Evolutionary conservation across 2,797 vertebrate genomes (phyloP), one percentile per base, ranked within the genome.

Genomic region (Sebastes itinus): DNA sequence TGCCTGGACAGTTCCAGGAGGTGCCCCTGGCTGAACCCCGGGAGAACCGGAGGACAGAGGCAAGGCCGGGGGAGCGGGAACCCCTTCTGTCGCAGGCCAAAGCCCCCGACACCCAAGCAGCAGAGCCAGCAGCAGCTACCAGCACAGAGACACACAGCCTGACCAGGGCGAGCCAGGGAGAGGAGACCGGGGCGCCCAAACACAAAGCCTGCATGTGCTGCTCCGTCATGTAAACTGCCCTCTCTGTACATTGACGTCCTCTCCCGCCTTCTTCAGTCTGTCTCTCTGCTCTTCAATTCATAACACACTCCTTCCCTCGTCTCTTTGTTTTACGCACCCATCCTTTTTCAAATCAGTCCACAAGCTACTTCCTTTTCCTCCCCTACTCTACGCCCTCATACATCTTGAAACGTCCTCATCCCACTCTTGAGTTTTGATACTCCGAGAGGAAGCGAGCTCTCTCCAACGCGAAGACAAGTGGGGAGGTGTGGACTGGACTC

Each of bases 131-230:
- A 33, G 82, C 71, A 22, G 55, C 77, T 4, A 20, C 56, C 59
- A 69, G 13, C 59, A 23, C 82, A 66, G 92, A 91, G 42, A 49
- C 88, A 54, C 78, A 54, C 22, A 25, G 23, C 54, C 70, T 79
- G 1, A 33, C 46, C 70, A 78, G 82, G 66, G 85, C 59, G 1
- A 65, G 25, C 33, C 85, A 66, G 27, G 84, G 66, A 27, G 88
- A 65, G 22, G 82, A 84, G 3, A 33, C 33, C 1, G 72, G 72
- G 18, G 63, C 78, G 2, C 83, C 92, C 35, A 95, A 95, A 79
- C 81, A 2, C 28, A 94, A 95, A 91, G 86, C 72, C 84, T 95
- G 95, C 79, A 88, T 92, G 85, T 96, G 95, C 90, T 96, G 95
- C 89, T 92, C 94, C 0, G 54, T 96, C 87, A 96, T 96, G 95